Conservation (phyloP, 2,113 vertebrate genomes). For the Taurulus bubalis region DNA sequence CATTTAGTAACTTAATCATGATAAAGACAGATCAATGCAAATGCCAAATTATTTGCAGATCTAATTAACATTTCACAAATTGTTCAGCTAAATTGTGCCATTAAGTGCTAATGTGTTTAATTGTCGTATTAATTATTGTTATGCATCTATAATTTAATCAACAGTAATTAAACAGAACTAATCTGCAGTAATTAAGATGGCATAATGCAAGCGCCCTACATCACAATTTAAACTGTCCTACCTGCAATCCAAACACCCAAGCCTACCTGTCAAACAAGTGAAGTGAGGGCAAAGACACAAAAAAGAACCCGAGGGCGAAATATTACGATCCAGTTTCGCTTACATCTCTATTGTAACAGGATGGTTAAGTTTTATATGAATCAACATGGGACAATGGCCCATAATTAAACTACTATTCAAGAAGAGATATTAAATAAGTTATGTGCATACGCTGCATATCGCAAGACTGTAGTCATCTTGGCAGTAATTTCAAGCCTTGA, state of each 20-base stretch:
- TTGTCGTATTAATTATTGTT: constrained; percentile 25
- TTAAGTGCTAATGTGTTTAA: constrained; percentile 37
- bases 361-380: not conserved
- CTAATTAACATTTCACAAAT: constrained; percentile 35
- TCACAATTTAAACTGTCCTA: not conserved
- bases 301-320: not conserved
- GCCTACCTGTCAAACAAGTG: not conserved
- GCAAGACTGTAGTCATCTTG: not conserved
- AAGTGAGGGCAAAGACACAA: not conserved
- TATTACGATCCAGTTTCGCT: not conserved
- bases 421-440: not conserved
- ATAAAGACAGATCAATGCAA: constrained; percentile 12
- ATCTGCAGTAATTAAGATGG: constrained; percentile 7
- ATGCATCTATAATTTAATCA: constrained; percentile 51
- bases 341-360: not conserved
- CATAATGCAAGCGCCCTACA: not conserved
- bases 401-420: not conserved
- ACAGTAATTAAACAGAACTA: constrained; percentile 30
- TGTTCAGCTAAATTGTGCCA: constrained; percentile 33
- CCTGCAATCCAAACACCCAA: not conserved
- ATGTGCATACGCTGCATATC: not conserved
- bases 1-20: not conserved
- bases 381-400: not conserved
- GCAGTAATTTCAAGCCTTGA: not conserved
- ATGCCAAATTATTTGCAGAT: not conserved